phyloP scores from a whole-genome alignment of 2,888 invertebrate genomes.

The Eupithecia subfuscata region DNA sequence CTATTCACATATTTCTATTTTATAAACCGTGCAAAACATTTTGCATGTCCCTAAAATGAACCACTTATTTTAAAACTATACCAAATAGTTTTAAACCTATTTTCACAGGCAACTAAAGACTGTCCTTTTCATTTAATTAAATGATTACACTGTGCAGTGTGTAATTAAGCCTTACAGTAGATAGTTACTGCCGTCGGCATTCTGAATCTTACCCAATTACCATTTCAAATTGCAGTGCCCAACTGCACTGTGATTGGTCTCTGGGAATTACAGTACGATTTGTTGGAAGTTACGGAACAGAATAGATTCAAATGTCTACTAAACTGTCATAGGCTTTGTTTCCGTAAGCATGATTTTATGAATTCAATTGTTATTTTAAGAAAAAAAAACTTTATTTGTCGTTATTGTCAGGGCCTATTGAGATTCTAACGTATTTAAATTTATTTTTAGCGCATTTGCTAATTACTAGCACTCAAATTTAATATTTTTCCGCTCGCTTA shows the following conservation, averaged over 20 bases:
- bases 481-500: neutral
- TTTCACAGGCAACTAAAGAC: neutral
- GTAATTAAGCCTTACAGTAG: constrained; percentile 1
- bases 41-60: neutral
- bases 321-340: neutral
- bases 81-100: neutral
- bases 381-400: neutral
- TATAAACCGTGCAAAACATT: neutral
- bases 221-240: constrained; percentile 29
- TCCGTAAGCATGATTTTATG: neutral
- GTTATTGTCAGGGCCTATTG: no score
- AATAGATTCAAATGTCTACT: neutral
- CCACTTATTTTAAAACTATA: neutral
- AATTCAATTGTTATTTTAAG: neutral
- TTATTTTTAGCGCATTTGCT: neutral
- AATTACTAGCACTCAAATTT: neutral
- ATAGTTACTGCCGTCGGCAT: neutral
- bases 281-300: neutral
- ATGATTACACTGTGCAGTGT: neutral
- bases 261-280: constrained; percentile 3
- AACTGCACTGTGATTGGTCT: constrained; percentile 18
- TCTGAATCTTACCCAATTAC: constrained; percentile 19
- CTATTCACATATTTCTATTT: neutral
- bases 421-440: no score
- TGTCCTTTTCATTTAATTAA: neutral